A percentile compares a stretch with the other conserved stretches of the same genome.
phyloP scores from a whole-genome alignment of 2,888 invertebrate species.

The Teleiodes luculella region DNA sequence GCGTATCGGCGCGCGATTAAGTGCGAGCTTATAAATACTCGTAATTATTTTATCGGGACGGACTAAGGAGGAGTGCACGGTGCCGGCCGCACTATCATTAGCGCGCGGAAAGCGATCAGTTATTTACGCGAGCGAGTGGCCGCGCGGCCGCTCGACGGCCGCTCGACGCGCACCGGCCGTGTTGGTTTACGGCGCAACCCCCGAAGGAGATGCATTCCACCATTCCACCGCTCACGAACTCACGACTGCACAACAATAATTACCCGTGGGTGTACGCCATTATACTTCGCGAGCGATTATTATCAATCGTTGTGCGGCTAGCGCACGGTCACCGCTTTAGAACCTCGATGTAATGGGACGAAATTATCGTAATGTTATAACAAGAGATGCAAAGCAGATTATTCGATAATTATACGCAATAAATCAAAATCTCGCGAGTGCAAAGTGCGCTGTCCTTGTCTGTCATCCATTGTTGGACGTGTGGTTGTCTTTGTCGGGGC shows the following conservation, averaged over 20 bases:
- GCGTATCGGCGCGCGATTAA: constrained; percentile 58
- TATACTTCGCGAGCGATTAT: constrained; percentile 78
- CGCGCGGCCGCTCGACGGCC: constrained; percentile 25
- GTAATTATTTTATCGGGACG: constrained; percentile 73
- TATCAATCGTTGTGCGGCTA: constrained; percentile 73
- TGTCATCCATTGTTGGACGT: constrained; percentile 27
- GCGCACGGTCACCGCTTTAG: constrained; percentile 74
- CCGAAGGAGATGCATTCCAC: constrained; percentile 79
- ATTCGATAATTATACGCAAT: constrained; percentile 75
- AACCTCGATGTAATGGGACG: constrained; percentile 70
- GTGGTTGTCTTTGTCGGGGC: constrained; percentile 41
- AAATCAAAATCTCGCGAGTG: constrained; percentile 70
- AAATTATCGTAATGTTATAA: constrained; percentile 77
- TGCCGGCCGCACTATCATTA: constrained; percentile 73
- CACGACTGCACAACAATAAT: constrained; percentile 79
- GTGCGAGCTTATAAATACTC: constrained; percentile 67
- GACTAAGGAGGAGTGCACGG: constrained; percentile 66
- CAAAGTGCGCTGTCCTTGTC: constrained; percentile 44
- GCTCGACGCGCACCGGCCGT: constrained; percentile 42
- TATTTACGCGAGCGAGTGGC: constrained; percentile 62
- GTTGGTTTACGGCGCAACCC: constrained; percentile 77
- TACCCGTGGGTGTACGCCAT: constrained; percentile 79
- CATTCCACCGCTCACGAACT: constrained; percentile 75
- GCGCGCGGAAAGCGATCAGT: constrained; percentile 73
- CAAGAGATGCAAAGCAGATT: constrained; percentile 77